A percentile compares a stretch with the other conserved stretches of the same genome.
phyloP scores from a whole-genome alignment of 2,113 vertebrate genomes.

The Chrysochloris asiatica region DNA sequence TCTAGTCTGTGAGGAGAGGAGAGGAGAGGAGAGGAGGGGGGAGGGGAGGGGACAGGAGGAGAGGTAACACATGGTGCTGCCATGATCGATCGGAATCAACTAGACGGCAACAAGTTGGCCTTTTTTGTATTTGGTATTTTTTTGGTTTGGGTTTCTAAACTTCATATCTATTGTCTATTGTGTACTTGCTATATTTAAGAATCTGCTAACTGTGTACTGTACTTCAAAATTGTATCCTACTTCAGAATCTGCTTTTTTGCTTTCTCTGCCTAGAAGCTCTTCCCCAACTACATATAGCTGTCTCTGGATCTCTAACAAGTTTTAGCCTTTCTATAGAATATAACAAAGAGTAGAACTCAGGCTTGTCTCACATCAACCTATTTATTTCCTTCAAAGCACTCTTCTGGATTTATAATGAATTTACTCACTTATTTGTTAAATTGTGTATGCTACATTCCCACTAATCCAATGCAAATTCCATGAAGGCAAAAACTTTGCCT shows the following conservation, averaged over 20 bases:
- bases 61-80: not conserved
- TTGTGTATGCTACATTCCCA: not conserved
- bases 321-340: not conserved
- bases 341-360: not conserved
- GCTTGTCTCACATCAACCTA: not conserved
- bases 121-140: not conserved
- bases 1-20: not conserved
- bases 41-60: too few species aligned
- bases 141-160: not conserved
- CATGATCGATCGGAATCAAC: not conserved
- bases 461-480: not conserved
- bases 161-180: not conserved
- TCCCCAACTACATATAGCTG: not conserved
- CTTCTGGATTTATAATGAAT: not conserved
- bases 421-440: not conserved
- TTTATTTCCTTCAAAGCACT: not conserved
- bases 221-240: not conserved
- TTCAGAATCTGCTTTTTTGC: not conserved
- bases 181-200: not conserved
- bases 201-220: not conserved
- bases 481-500: not conserved
- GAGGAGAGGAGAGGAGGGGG: too few species aligned
- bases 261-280: not conserved
- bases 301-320: not conserved
- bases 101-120: not conserved